Evolutionary conservation across 1,140 invertebrate species (phyloP).

Genomic region (Sycophila sp.): DNA sequence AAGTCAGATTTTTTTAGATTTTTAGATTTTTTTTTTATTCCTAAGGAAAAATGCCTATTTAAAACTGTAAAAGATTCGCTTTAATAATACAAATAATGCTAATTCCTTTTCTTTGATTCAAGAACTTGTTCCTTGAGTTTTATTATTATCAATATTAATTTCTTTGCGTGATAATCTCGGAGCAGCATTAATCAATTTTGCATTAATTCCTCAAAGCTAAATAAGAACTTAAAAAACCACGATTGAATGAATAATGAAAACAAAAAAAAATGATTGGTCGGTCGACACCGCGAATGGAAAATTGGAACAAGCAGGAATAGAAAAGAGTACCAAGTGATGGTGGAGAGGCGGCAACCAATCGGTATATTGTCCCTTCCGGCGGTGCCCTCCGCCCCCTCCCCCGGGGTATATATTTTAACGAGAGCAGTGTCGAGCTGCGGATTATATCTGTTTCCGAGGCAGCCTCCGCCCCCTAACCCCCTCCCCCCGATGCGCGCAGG

Average conservation of each 20-base stretch:
- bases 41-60: no score
- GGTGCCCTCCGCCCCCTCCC: background rate
- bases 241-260: background rate
- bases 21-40: no score
- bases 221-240: background rate
- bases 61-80: no score
- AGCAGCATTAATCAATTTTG: no score
- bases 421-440: constrained; percentile 12
- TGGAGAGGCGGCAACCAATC: background rate
- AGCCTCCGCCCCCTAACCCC: background rate
- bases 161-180: no score
- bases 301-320: background rate
- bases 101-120: no score
- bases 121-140: no score
- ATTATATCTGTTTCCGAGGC: constrained; percentile 29
- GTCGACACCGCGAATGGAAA: background rate
- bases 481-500: background rate
- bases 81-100: no score
- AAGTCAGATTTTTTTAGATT: no score
- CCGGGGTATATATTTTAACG: constrained; percentile 18
- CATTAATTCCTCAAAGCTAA: background rate
- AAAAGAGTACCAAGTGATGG: no score
- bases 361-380: background rate
- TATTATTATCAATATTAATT: no score
- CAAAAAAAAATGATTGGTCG: constrained; percentile 21